Percentiles rank a stretch among this genome's conserved stretches.
phyloP scores from a whole-genome alignment of 2,113 vertebrate genomes.

The Takifugu bimaculatus region DNA sequence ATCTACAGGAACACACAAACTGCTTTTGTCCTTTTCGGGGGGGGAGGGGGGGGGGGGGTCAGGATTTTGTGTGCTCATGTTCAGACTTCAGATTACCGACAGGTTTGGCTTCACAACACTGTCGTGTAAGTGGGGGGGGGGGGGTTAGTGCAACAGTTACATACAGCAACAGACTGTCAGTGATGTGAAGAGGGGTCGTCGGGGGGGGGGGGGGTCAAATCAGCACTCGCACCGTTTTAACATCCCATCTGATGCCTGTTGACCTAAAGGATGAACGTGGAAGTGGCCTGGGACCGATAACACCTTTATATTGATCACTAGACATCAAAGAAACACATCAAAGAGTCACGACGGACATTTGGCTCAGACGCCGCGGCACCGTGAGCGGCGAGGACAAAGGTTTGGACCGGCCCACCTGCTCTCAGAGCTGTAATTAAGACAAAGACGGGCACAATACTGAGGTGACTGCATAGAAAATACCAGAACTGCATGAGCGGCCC shows the following conservation, averaged over 20 bases:
- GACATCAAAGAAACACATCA: background rate
- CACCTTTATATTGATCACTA: background rate
- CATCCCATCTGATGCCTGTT: slow-evolving; percentile 20
- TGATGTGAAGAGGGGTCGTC: slow-evolving; percentile 25
- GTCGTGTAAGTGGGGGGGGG: slow-evolving; percentile 42
- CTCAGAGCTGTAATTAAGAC: slow-evolving; percentile 38
- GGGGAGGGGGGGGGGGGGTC: no score
- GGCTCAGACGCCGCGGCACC: background rate
- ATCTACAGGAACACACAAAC: slow-evolving; percentile 67
- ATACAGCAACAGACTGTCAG: slow-evolving; percentile 60
- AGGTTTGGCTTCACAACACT: slow-evolving; percentile 60
- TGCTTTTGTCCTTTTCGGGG: slow-evolving; percentile 27
- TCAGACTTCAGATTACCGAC: slow-evolving; percentile 58
- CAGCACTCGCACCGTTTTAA: slow-evolving; percentile 38
- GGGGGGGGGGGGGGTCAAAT: slow-evolving; percentile 27
- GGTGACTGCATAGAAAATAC: slow-evolving; percentile 74
- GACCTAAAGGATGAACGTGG: slow-evolving; percentile 21
- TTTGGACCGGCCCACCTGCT: slow-evolving; percentile 17
- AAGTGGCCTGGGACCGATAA: slow-evolving; percentile 6
- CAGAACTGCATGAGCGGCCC: slow-evolving; percentile 35
- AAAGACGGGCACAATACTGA: slow-evolving; percentile 47
- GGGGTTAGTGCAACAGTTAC: slow-evolving; percentile 75
- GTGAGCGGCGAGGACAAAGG: background rate
- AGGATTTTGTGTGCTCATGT: slow-evolving; percentile 61
- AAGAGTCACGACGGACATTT: background rate